phyloP scores from a whole-genome alignment of 2,888 invertebrate species.

The Serripes groenlandicus region DNA sequence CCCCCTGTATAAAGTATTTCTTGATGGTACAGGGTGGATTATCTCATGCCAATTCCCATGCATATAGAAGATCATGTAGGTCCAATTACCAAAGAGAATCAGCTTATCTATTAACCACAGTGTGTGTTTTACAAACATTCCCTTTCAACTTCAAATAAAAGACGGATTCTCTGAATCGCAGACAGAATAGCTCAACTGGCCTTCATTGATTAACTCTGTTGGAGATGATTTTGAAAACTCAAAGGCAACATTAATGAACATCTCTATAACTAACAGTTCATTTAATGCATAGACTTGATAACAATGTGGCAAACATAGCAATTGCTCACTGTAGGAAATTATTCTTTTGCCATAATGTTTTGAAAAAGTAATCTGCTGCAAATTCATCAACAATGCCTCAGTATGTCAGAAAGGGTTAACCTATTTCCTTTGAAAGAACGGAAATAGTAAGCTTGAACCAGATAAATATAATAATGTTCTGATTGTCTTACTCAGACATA shows the following conservation, averaged over 20 bases:
- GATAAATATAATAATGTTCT: too few species aligned
- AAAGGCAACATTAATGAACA: too few species aligned
- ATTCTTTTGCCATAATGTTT: background rate
- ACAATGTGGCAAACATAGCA: background rate
- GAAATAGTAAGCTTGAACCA: too few species aligned
- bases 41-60: too few species aligned
- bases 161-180: background rate
- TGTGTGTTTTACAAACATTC: background rate
- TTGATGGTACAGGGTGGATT: too few species aligned
- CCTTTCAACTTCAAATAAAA: slow-evolving; percentile 9
- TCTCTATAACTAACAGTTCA: too few species aligned
- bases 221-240: background rate
- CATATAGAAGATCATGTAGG: too few species aligned
- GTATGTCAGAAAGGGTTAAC: background rate
- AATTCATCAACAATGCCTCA: too few species aligned
- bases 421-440: too few species aligned
- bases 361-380: background rate
- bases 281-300: background rate
- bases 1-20: too few species aligned
- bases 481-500: too few species aligned
- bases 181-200: background rate
- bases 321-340: background rate
- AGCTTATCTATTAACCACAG: slow-evolving; percentile 1
- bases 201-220: background rate
- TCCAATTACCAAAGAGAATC: background rate